Base-by-base conservation (phyloP, 2,113 vertebrate species). In the Rhipidura dahli region DNA sequence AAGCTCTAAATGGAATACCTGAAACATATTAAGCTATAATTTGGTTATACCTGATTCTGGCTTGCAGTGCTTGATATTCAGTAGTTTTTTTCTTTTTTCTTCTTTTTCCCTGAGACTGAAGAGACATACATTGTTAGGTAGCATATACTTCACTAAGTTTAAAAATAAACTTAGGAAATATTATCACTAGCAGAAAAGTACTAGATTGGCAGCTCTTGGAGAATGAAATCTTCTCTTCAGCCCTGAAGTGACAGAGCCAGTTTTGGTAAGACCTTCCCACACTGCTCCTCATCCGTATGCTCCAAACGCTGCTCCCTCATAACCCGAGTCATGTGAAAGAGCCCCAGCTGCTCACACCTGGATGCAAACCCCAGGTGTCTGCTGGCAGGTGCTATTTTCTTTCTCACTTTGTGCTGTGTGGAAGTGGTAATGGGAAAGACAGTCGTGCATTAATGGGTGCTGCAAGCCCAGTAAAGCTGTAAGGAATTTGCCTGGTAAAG, bases 111-210 rank as follows among this genome's bases (percentile, higher is more conserved):
- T 1, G 4, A 78, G 49, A 57, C 51, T 91, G 83, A 70, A 90
- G 64, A 95, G 44, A 64, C 51, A 60, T 59, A 76, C 28, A 87
- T 89, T 82, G 80, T 94, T 96, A 96, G 83, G 88, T 68, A 93
- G 83, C 86, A 94, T 77, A 94, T 92, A 95, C 79, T 91, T 97
- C 93, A 89, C 94, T 93, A 39, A 68, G 65, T 84, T 93, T 97
- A 95, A 90, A 88, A 83, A 92, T 96, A 95, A 95, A 87, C 86
- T 42, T 89, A 71, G 92, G 87, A 95, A 95, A 94, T 95, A 94
- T 92, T 93, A 90, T 82, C 88, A 78, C 83, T 69, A 60, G 72
- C 80, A 94, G 87, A 92, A 93, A 79, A 83, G 47, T 54, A 90
- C 86, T 90, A 66, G 83, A 91, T 96, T 96, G 96, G 88, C 86